A percentile compares a stretch with the other conserved stretches of the same genome.
Conservation (phyloP, 2,888 invertebrate species). For the Rhamnusium bicolor region DNA sequence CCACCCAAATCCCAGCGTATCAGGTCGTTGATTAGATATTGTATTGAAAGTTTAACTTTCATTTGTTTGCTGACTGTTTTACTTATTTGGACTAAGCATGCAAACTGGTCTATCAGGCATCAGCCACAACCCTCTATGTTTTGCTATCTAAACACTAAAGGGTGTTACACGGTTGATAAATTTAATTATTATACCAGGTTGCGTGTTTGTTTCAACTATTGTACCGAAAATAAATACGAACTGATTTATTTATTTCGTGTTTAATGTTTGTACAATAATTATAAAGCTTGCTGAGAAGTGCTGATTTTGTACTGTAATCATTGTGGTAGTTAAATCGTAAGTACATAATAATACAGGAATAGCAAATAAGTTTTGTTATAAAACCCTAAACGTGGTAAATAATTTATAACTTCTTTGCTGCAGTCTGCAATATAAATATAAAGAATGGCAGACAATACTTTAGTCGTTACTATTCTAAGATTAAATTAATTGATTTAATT, state of each 20-base stretch:
- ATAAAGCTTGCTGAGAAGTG: too few relatives aligned
- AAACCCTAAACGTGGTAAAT: background rate
- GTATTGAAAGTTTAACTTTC: background rate
- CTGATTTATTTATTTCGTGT: slow-evolving; percentile 23
- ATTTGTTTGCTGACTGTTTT: slow-evolving; percentile 25
- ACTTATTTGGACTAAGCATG: slow-evolving; percentile 30
- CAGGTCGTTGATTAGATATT: slow-evolving; percentile 18
- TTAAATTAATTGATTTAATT: too few relatives aligned
- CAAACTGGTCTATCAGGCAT: slow-evolving; percentile 28
- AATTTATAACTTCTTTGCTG: too few relatives aligned
- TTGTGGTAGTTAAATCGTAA: too few relatives aligned
- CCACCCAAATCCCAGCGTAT: background rate
- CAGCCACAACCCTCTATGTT: slow-evolving; percentile 11
- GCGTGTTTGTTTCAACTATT: slow-evolving; percentile 25
- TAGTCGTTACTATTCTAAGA: too few relatives aligned
- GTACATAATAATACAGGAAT: too few relatives aligned
- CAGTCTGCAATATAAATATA: too few relatives aligned
- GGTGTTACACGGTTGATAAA: slow-evolving; percentile 31
- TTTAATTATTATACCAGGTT: slow-evolving; percentile 31
- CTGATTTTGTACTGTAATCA: too few relatives aligned
- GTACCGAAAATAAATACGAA: slow-evolving; percentile 9
- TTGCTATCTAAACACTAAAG: slow-evolving; percentile 28
- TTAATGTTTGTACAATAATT: background rate
- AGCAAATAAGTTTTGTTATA: background rate
- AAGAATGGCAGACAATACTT: too few relatives aligned